phyloP scores from a whole-genome alignment of 2,113 vertebrate genomes.

The Geococcyx californianus region DNA sequence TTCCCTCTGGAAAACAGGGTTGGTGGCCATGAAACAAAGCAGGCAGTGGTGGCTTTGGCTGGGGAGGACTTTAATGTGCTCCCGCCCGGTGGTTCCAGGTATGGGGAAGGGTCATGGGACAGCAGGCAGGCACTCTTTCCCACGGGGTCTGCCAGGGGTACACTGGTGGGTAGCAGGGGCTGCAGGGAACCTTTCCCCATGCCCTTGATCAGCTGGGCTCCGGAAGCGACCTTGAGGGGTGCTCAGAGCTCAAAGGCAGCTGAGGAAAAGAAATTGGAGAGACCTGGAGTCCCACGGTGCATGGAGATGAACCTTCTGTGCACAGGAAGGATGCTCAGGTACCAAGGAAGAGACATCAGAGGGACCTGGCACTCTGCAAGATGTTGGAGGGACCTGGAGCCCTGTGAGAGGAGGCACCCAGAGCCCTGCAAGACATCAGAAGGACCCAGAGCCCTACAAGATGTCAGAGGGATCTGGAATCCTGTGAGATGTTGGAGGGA shows the following conservation, averaged over 20 bases:
- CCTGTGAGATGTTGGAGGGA: not conserved
- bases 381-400: not conserved
- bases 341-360: accelerated
- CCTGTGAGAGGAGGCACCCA: not conserved
- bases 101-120: accelerated
- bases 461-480: not conserved
- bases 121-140: accelerated
- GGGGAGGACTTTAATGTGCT: constrained; percentile 12
- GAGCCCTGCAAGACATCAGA: not conserved
- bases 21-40: accelerated
- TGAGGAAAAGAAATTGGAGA: accelerated
- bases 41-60: not conserved
- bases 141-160: not conserved
- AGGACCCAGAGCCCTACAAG: not conserved
- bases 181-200: no score
- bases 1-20: accelerated
- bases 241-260: not conserved
- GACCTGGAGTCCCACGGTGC: not conserved
- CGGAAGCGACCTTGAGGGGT: accelerated
- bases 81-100: accelerated
- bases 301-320: not conserved
- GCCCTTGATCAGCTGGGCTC: not conserved
- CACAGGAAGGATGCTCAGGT: not conserved
- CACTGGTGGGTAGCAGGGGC: accelerated
- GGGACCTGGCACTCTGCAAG: not conserved